These are phyloP conservation scores for Muntiacus muntjak DNA, from an alignment of 2,113 vertebrate genomes.

Conservation along the genomic window DNA sequence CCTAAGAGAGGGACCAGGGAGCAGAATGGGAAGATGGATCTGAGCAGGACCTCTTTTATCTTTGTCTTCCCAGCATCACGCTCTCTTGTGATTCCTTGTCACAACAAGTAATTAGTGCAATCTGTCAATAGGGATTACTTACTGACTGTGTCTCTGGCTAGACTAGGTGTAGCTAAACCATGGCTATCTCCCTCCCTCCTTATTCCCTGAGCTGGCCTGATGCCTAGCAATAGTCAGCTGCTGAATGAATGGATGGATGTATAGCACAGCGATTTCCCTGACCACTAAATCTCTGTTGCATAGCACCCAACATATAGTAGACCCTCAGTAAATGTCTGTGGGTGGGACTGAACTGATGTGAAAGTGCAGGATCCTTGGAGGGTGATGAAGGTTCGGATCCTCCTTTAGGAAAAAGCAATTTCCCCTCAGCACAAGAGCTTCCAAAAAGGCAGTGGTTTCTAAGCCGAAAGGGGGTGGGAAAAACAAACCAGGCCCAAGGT, in stretches of 20 bases:
- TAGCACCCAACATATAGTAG: neutral
- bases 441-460: neutral
- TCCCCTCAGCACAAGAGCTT: neutral
- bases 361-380: neutral
- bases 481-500: neutral
- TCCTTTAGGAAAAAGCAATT: neutral
- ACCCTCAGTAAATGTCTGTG: neutral
- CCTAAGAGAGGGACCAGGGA: rapidly evolving
- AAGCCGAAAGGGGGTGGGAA: neutral
- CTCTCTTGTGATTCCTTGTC: neutral
- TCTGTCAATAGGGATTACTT: neutral
- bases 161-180: neutral
- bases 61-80: neutral
- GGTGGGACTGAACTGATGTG: neutral
- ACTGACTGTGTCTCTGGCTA: neutral
- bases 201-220: neutral
- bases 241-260: neutral
- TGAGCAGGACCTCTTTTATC: neutral
- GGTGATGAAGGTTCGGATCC: neutral
- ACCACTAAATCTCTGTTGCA: neutral
- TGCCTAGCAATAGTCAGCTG: neutral
- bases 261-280: neutral
- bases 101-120: neutral
- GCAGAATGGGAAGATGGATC: neutral
- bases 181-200: neutral